Evolutionary conservation across 2,797 vertebrate species (phyloP).

Genomic region (Nothura maculosa): DNA sequence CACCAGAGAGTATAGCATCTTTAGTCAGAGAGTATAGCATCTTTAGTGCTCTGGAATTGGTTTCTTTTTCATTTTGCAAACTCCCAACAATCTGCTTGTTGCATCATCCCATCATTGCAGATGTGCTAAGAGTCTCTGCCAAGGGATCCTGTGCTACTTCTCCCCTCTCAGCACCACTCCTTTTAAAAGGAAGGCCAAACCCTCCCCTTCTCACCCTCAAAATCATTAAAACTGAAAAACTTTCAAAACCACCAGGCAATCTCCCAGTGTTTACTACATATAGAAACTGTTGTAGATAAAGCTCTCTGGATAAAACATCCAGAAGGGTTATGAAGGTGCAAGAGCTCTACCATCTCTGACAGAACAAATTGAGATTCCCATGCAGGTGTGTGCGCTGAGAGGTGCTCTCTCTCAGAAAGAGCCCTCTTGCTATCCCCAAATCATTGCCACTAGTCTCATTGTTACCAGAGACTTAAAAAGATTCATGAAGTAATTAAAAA

Average conservation of each 20-base stretch:
- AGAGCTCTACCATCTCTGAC: not conserved
- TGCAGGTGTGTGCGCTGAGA: not conserved
- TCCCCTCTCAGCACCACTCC: not conserved
- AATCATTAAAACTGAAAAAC: not conserved
- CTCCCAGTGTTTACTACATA: not conserved
- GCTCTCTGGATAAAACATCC: not conserved
- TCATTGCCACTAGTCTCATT: not conserved
- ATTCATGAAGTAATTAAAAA: constrained; percentile 38
- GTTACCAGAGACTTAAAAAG: not conserved
- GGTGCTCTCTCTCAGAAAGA: not conserved
- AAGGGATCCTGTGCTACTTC: not conserved
- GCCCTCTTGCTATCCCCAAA: not conserved
- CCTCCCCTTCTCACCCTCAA: accelerated
- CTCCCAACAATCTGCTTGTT: not conserved
- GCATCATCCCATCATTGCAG: not conserved
- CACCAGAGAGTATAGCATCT: not conserved
- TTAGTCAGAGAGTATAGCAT: no score
- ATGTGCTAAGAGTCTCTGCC: not conserved
- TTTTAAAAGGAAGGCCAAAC: not conserved
- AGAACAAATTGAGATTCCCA: not conserved
- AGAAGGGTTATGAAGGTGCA: not conserved
- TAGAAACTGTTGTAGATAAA: not conserved
- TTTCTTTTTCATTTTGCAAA: not conserved
- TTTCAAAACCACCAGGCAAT: not conserved
- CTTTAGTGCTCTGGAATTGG: not conserved